These are phyloP conservation scores for Grantiella picta DNA, from an alignment of 2,113 vertebrate genomes.

Conservation along the genomic window DNA sequence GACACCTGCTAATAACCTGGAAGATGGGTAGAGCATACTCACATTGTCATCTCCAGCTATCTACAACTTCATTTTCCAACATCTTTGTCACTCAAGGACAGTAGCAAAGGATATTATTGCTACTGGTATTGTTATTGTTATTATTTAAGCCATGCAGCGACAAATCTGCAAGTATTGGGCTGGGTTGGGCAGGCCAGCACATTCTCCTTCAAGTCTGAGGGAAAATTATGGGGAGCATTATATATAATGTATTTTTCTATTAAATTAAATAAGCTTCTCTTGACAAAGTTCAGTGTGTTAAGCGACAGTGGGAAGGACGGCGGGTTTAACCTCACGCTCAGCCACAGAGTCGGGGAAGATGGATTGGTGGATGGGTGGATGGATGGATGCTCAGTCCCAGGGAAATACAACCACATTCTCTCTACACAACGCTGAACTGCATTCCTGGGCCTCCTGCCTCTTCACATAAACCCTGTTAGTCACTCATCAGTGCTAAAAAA, in stretches of 20 bases:
- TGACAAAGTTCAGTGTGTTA: neutral
- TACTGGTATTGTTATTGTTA: conserved; percentile 58
- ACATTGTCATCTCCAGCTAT: conserved; percentile 60
- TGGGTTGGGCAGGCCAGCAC: neutral
- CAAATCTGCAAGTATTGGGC: conserved; percentile 29
- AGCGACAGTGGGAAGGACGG: neutral
- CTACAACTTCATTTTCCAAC: conserved; percentile 73
- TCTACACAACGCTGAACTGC: neutral
- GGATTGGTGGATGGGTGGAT: conserved; percentile 13
- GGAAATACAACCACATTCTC: neutral
- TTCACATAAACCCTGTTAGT: neutral
- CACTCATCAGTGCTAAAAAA: neutral
- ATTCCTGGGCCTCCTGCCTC: neutral
- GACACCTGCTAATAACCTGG: conserved; percentile 72
- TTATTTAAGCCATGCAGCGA: conserved; percentile 47
- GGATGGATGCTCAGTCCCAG: neutral
- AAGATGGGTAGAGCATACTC: conserved; percentile 27
- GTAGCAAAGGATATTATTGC: conserved; percentile 61
- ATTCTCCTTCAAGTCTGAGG: neutral
- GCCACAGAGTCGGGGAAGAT: neutral
- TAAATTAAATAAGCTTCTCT: conserved; percentile 21
- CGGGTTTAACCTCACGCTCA: neutral
- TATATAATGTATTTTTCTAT: conserved; percentile 28
- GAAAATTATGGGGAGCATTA: conserved; percentile 43
- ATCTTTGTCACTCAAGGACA: conserved; percentile 70